A percentile compares a stretch with the other conserved stretches of the same genome.
Evolutionary conservation across 2,113 vertebrate species (phyloP).

Genomic region (Petrocephalus microphthalmus): DNA sequence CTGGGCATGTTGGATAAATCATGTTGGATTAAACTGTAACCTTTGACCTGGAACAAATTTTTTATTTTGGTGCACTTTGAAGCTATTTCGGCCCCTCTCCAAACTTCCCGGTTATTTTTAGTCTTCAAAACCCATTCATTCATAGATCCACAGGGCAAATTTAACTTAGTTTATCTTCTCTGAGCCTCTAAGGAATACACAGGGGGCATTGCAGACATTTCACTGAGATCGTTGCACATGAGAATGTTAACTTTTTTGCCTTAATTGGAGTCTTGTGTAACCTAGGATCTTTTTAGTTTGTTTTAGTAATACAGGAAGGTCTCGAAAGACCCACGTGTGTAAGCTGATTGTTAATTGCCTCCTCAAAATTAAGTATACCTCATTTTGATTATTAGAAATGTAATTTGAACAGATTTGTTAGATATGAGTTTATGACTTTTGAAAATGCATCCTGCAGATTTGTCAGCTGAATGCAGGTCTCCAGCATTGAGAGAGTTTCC

Average conservation of each 20-base stretch:
- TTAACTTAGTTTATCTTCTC: not conserved
- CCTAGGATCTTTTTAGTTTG: not conserved
- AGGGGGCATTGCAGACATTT: not conserved
- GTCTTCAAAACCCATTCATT: not conserved
- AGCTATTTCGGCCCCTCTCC: too few species aligned
- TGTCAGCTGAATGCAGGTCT: constrained; percentile 24
- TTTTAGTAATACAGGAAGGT: not conserved
- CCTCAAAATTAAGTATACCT: not conserved
- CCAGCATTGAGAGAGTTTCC: not conserved
- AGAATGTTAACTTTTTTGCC: not conserved
- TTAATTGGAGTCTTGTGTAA: not conserved
- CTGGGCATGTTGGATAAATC: not conserved
- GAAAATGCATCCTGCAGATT: not conserved
- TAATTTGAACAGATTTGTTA: not conserved
- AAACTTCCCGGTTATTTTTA: not conserved
- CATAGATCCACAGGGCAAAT: not conserved
- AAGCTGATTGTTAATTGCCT: not conserved
- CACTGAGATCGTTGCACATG: not conserved
- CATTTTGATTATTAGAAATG: not conserved
- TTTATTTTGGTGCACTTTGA: constrained; percentile 24
- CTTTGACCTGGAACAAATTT: constrained; percentile 39
- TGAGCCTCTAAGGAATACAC: not conserved
- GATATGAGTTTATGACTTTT: not conserved
- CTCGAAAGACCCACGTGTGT: not conserved
- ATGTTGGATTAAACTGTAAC: constrained; percentile 26